Evolutionary conservation across 2,888 invertebrate genomes (phyloP).

Genomic region (Norana najaformis): DNA sequence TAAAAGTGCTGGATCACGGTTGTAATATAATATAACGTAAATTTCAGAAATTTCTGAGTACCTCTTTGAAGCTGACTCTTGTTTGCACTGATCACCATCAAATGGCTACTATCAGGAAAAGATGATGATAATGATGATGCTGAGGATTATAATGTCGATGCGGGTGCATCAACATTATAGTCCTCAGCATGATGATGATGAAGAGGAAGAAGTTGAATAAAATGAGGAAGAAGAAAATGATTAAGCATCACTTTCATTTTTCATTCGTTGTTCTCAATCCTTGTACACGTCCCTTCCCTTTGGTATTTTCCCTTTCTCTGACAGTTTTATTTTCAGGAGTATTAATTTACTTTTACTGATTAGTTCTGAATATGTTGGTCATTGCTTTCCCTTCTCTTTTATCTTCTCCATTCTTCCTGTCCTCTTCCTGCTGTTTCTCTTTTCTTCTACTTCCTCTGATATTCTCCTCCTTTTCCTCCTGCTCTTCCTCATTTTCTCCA

Average conservation of each 20-base stretch:
- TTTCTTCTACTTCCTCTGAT: too few species aligned
- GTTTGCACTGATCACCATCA: neutral
- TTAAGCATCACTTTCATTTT: neutral
- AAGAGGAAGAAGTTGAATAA: neutral
- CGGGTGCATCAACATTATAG: neutral
- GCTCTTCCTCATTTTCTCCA: too few species aligned
- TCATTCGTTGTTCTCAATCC: neutral
- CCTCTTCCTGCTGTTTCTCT: too few species aligned
- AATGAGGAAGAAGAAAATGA: neutral
- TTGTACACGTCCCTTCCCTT: neutral
- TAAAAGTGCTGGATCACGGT: neutral
- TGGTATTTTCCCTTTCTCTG: neutral
- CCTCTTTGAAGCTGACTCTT: neutral
- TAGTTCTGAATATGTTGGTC: too few species aligned
- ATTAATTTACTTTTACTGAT: too few species aligned
- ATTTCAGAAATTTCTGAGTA: neutral
- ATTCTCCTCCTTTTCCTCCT: too few species aligned
- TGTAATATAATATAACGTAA: neutral
- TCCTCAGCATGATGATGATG: neutral
- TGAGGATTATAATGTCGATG: neutral
- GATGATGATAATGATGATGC: neutral
- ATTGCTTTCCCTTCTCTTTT: too few species aligned
- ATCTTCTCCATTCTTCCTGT: neutral
- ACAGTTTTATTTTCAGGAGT: too few species aligned
- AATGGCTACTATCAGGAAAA: neutral